Percentiles rank a stretch among this genome's conserved stretches.
phyloP scores from a whole-genome alignment of 2,797 vertebrate species.

The Acipenser transmontanus region DNA sequence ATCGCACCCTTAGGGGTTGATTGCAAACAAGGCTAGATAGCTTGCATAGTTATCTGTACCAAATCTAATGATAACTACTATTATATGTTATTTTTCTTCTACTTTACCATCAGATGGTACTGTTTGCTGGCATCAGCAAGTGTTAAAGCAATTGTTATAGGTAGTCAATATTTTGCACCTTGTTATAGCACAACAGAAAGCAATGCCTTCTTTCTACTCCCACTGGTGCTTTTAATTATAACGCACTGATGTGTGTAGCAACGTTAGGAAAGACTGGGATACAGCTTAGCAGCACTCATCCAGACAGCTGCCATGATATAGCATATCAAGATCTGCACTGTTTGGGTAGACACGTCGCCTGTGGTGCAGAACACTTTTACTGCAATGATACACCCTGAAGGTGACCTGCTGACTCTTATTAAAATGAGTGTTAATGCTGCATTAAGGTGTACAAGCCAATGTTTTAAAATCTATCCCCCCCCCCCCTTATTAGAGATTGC shows the following conservation, averaged over 20 bases:
- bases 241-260: constrained; percentile 4
- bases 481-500: too few relatives aligned
- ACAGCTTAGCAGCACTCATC: constrained; percentile 8
- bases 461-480: too few relatives aligned
- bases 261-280: neutral
- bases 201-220: neutral
- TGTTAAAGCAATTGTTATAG: neutral
- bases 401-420: constrained; percentile 11
- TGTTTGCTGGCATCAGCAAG: neutral
- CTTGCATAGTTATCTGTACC: too few relatives aligned
- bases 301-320: constrained; percentile 13
- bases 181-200: neutral
- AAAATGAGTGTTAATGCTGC: neutral
- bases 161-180: neutral
- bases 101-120: too few relatives aligned
- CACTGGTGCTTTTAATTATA: constrained; percentile 2
- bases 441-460: neutral
- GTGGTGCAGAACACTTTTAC: neutral
- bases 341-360: neutral
- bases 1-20: too few relatives aligned
- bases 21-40: too few relatives aligned
- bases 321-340: neutral
- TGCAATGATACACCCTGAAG: neutral
- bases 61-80: too few relatives aligned
- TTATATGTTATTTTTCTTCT: too few relatives aligned